Percentiles rank a stretch among this genome's conserved stretches.
Conservation (phyloP, 1,140 invertebrate genomes). For the Leptopilina boulardi region DNA sequence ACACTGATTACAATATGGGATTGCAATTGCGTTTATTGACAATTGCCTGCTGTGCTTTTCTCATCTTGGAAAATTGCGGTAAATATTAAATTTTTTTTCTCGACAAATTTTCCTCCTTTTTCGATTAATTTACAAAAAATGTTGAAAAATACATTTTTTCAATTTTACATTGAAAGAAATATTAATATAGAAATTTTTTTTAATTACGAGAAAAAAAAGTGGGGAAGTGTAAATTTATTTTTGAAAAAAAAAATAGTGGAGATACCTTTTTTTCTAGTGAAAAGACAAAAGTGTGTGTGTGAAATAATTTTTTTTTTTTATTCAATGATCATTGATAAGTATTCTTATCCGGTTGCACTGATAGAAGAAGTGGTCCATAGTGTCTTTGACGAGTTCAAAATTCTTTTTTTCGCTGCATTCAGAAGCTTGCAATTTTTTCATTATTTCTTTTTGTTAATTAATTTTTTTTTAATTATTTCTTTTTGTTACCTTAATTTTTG, state of each 20-base stretch:
- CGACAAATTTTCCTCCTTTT: too few relatives aligned
- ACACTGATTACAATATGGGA: constrained; percentile 17
- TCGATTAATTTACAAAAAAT: too few relatives aligned
- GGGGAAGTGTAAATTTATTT: background rate
- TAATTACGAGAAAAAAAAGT: too few relatives aligned
- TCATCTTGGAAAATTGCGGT: constrained; percentile 21
- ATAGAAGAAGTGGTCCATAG: background rate
- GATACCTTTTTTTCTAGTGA: background rate
- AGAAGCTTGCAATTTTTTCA: background rate
- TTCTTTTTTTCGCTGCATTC: background rate
- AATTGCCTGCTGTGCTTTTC: constrained; percentile 17
- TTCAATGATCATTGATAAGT: background rate
- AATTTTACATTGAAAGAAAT: too few relatives aligned
- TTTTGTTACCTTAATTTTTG: too few relatives aligned
- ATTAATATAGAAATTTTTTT: too few relatives aligned
- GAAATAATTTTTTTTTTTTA: background rate
- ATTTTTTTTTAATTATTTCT: too few relatives aligned
- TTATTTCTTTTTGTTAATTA: background rate
- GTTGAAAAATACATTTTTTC: too few relatives aligned
- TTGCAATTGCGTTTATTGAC: background rate
- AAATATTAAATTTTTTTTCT: background rate
- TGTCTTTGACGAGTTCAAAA: background rate
- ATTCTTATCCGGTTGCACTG: background rate
- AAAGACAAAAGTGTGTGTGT: constrained; percentile 8
- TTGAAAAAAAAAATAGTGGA: background rate